Percentiles rank a stretch among this genome's conserved stretches.
These are phyloP conservation scores for Urechis unicinctus DNA, from an alignment of 2,888 invertebrate genomes.

Conservation along the genomic window DNA sequence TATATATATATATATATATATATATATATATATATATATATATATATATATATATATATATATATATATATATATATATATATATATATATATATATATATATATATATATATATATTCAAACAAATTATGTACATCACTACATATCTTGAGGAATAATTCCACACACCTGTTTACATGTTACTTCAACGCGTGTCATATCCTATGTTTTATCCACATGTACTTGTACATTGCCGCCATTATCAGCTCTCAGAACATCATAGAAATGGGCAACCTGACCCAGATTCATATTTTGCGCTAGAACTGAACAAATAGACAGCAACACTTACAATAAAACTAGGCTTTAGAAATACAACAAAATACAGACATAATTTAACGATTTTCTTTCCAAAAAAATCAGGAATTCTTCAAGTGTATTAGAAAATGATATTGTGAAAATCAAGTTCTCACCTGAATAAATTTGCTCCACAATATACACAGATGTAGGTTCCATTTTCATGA, in stretches of 20 bases:
- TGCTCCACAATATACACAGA: constrained; percentile 53
- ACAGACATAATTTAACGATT: background rate
- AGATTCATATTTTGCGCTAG: constrained; percentile 90
- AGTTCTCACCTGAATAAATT: constrained; percentile 52
- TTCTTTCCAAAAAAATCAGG: constrained; percentile 1
- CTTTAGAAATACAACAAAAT: too few relatives aligned
- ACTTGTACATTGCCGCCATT: constrained; percentile 39
- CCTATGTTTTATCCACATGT: constrained; percentile 53
- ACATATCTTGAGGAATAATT: too few relatives aligned
- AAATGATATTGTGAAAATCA: too few relatives aligned
- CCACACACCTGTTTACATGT: constrained; percentile 75
- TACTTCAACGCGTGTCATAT: constrained; percentile 92
- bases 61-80: too few relatives aligned
- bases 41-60: constrained; percentile 3
- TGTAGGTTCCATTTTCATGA: constrained; percentile 49
- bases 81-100: too few relatives aligned
- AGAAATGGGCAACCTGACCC: constrained; percentile 99
- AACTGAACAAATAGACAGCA: constrained; percentile 54
- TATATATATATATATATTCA: too few relatives aligned
- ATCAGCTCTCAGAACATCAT: constrained; percentile 64
- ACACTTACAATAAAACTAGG: background rate
- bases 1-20: too few relatives aligned
- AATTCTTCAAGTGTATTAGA: constrained; percentile 3
- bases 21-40: too few relatives aligned
- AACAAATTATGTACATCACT: too few relatives aligned